phyloP scores from a whole-genome alignment of 1,140 invertebrate species.

The Lysiphlebus fabarum region DNA sequence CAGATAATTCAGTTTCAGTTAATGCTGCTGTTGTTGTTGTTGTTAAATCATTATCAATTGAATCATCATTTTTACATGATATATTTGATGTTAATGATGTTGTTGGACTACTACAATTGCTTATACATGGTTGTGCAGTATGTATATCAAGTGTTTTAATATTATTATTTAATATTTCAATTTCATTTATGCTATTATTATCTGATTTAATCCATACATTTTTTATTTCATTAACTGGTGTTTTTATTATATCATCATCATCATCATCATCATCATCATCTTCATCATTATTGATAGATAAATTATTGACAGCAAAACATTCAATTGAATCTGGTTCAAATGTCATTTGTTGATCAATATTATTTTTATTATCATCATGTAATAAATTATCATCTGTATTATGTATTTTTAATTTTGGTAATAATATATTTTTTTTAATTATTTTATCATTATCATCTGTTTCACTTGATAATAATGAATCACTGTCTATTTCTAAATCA shows the following conservation, averaged over 20 bases:
- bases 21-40: conserved; percentile 67
- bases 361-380: conserved; percentile 44
- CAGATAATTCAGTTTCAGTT: conserved; percentile 80
- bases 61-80: conserved; percentile 51
- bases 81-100: conserved; percentile 42
- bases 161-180: conserved; percentile 43
- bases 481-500: conserved; percentile 60
- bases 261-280: not conserved
- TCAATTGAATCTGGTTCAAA: conserved; percentile 54
- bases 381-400: conserved; percentile 44
- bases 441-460: conserved; percentile 31
- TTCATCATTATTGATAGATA: no score
- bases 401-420: conserved; percentile 46
- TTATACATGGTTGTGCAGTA: conserved; percentile 37
- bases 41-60: conserved; percentile 60
- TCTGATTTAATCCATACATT: not conserved
- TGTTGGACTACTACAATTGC: conserved; percentile 54
- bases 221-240: no score
- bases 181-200: no score
- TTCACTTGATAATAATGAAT: conserved; percentile 60
- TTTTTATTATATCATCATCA: no score
- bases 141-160: conserved; percentile 43
- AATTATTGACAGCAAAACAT: conserved; percentile 19
- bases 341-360: conserved; percentile 32
- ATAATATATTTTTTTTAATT: conserved; percentile 31